Evolutionary conservation across 2,888 invertebrate species (phyloP).

Genomic region (Tenthredo amoena): DNA sequence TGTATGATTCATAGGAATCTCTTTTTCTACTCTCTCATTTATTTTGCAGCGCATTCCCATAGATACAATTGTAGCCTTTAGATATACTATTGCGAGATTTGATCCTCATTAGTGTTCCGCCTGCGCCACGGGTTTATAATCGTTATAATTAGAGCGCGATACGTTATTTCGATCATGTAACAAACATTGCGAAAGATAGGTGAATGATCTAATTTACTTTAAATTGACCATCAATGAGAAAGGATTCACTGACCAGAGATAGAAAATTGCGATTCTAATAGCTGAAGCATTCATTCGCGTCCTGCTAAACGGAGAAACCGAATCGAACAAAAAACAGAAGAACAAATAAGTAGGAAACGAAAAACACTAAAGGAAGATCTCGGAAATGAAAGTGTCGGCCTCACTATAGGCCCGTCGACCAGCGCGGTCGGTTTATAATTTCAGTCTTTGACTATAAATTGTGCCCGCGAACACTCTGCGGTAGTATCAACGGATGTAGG

Average conservation of each 20-base stretch:
- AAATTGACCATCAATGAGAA: background rate
- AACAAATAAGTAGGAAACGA: background rate
- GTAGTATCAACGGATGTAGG: slow-evolving; percentile 43
- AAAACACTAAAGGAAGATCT: slow-evolving; percentile 26
- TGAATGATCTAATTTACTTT: background rate
- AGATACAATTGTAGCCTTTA: background rate
- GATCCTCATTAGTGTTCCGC: background rate
- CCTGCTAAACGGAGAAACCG: background rate
- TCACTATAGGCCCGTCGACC: background rate
- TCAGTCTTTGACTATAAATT: slow-evolving; percentile 46
- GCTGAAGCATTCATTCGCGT: background rate
- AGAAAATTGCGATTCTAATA: background rate
- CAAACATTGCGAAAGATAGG: background rate
- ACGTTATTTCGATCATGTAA: background rate
- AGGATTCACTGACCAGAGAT: background rate
- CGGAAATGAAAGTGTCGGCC: slow-evolving; percentile 37
- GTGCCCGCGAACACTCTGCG: slow-evolving; percentile 1
- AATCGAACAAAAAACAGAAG: background rate
- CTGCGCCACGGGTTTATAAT: background rate
- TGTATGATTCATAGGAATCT: background rate
- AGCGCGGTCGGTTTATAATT: background rate
- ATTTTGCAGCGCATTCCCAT: background rate
- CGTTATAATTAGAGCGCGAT: background rate
- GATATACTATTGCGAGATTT: background rate
- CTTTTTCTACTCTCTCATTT: background rate